A percentile compares a stretch with the other conserved stretches of the same genome.
Conservation (phyloP, 2,888 invertebrate genomes). For the Idaea biselata region DNA sequence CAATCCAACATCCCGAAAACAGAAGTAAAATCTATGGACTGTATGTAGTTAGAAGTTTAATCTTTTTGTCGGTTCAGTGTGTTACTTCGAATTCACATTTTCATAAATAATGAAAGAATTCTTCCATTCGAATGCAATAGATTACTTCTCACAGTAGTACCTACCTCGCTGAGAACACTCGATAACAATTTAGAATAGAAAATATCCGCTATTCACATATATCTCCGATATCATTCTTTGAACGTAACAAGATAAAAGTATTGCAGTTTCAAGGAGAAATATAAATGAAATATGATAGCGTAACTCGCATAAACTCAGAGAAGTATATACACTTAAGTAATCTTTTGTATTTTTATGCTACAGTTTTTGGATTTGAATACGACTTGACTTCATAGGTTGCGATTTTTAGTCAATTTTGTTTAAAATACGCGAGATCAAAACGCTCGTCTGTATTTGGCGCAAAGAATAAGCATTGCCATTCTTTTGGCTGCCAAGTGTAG, state of each 20-base stretch:
- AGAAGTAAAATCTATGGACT: too few relatives aligned
- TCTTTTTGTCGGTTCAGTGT: neutral
- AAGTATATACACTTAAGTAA: constrained; percentile 6
- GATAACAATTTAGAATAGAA: neutral
- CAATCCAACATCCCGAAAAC: too few relatives aligned
- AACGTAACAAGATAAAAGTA: constrained; percentile 21
- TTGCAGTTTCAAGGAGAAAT: constrained; percentile 23
- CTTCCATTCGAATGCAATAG: neutral
- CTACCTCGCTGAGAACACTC: neutral
- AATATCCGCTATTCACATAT: constrained; percentile 14
- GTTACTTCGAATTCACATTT: neutral
- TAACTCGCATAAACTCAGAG: constrained; percentile 19
- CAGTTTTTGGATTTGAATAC: too few relatives aligned
- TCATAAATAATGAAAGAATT: neutral
- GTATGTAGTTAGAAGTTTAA: too few relatives aligned
- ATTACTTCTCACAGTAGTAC: neutral
- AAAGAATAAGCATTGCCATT: too few relatives aligned
- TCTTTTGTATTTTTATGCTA: neutral
- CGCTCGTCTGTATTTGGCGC: too few relatives aligned
- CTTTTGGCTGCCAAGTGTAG: too few relatives aligned
- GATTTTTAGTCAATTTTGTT: too few relatives aligned
- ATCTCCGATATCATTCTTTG: constrained; percentile 20
- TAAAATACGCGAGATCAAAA: too few relatives aligned
- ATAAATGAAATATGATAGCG: constrained; percentile 21
- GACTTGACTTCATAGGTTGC: too few relatives aligned